Evolutionary conservation across 2,113 vertebrate genomes (phyloP), one percentile per base, ranked within the genome.

Genomic region (Ailuropoda melanoleuca): DNA sequence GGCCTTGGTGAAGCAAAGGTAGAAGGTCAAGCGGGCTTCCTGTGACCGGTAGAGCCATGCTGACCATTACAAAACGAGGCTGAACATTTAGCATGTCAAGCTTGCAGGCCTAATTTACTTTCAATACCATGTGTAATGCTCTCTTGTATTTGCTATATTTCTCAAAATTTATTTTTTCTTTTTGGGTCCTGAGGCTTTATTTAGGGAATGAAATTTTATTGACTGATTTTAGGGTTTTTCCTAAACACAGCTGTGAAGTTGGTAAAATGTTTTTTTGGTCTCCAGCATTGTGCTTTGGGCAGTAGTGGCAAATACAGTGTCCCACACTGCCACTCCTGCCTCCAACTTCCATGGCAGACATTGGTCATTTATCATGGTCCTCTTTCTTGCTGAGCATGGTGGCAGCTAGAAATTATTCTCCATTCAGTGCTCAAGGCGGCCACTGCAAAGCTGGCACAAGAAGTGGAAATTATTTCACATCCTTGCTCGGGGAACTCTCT

Each of bases 381-480:
- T 93, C 72, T 96, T 92, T 82, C 92, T 95, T 37, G 90, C 90
- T 5, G 74, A 84, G 62, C 68, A 5, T 46, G 66, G 43, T 11
- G 39, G 29, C 77, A 81, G 70, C 62, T 56, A 88, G 94, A 88
- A 87, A 97, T 90, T 84, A 92, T 80, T 97, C 83, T 93, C 82
- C 68, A 80, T 87, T 93, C 78, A 50, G 29, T 2, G 31, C 74
- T 75, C 83, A 18, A 55, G 96, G 84, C 84, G 75, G 83, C 55
- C 29, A 43, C 68, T 24, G 53, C 48, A 31, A 81, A 87, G 17
- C n/a, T 72, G 80, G 92, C 81, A 89, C 34, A 31, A 31, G 74
- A 93, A 64, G 19, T 56, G 48, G 72, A 86, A 83, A 91, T 83
- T 31, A 88, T 62, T 95, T 96, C 68, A 55, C 24, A n/a, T 78